Evolutionary conservation across 1,140 invertebrate species (phyloP).

Genomic region (Thalassaphorura encarpata): DNA sequence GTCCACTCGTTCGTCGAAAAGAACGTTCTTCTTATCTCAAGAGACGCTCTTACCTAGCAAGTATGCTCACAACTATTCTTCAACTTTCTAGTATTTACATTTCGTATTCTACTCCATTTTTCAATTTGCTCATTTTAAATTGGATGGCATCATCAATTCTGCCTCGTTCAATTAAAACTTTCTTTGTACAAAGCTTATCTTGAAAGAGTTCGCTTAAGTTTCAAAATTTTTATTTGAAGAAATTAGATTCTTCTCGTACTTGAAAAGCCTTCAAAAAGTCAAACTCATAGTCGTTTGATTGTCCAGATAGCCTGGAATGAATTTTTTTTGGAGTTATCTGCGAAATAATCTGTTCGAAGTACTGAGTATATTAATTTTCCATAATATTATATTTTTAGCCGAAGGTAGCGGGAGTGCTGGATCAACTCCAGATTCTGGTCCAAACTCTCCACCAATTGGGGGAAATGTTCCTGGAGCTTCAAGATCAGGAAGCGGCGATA

Average conservation of each 20-base stretch:
- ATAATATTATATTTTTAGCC: constrained; percentile 35
- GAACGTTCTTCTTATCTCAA: constrained; percentile 65
- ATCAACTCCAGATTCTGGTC: constrained; percentile 64
- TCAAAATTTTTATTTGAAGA: too few species aligned
- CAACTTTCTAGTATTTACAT: too few species aligned
- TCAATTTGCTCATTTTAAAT: too few species aligned
- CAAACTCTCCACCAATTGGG: constrained; percentile 65
- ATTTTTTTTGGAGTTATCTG: background rate
- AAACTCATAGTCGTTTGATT: too few species aligned
- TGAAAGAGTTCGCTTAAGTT: too few species aligned
- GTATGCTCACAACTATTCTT: constrained; percentile 45
- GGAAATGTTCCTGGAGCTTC: constrained; percentile 44
- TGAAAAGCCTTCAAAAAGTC: too few species aligned
- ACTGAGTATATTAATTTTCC: background rate
- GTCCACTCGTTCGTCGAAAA: constrained; percentile 73
- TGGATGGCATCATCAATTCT: too few species aligned
- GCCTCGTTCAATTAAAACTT: too few species aligned
- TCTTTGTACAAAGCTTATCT: too few species aligned
- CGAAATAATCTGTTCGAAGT: background rate
- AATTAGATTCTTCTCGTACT: too few species aligned
- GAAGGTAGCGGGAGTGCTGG: constrained; percentile 50
- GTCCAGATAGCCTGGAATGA: too few species aligned
- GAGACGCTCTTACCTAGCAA: constrained; percentile 62
- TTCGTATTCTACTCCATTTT: too few species aligned
- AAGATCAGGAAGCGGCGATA: constrained; percentile 46